These are phyloP conservation scores for Delphinapterus leucas DNA, from an alignment of 2,113 vertebrate genomes.

Conservation along the genomic window DNA sequence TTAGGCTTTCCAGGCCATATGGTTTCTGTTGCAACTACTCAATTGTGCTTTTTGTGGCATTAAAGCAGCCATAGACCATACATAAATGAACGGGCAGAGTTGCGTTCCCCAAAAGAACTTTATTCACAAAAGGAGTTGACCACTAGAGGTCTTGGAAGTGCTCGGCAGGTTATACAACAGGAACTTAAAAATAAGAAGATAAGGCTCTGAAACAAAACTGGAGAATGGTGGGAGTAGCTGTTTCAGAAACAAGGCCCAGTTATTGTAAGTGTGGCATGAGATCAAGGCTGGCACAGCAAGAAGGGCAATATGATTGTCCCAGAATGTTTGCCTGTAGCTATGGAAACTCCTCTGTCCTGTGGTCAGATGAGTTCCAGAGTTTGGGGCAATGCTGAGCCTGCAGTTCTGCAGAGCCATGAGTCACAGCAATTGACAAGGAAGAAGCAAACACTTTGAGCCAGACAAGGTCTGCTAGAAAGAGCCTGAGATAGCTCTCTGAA, in stretches of 20 bases:
- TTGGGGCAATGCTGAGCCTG: not conserved
- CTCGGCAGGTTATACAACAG: not conserved
- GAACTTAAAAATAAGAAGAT: not conserved
- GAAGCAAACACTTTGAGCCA: not conserved
- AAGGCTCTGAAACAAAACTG: not conserved
- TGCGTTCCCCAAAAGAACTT: not conserved
- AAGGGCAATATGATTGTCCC: not conserved
- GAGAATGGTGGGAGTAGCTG: not conserved
- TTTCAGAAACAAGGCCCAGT: not conserved
- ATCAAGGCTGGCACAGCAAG: not conserved
- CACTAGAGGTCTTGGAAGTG: not conserved
- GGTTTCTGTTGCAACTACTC: not conserved
- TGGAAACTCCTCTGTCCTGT: not conserved
- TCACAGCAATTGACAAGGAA: not conserved
- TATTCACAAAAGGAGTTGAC: not conserved
- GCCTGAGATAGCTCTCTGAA: not conserved
- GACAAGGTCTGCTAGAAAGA: not conserved
- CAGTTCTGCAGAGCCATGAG: not conserved
- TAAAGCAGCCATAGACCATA: not conserved
- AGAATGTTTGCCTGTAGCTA: not conserved
- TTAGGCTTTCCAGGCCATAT: not conserved
- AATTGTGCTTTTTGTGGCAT: not conserved
- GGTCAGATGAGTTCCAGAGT: not conserved
- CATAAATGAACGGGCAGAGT: not conserved
- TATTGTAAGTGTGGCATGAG: not conserved